These are phyloP conservation scores for Euglossa dilemma DNA, from an alignment of 1,140 invertebrate genomes.

Conservation along the genomic window DNA sequence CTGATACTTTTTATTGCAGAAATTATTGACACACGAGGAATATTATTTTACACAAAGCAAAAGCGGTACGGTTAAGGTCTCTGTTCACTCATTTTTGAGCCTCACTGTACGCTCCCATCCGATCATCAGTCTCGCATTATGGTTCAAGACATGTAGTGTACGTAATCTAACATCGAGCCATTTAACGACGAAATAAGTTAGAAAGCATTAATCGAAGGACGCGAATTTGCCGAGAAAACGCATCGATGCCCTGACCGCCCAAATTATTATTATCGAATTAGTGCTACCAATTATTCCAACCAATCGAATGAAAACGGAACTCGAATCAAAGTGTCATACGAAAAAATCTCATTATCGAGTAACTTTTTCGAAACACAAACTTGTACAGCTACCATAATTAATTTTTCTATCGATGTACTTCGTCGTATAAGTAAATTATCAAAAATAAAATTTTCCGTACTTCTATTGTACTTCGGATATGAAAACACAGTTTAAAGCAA, in stretches of 20 bases:
- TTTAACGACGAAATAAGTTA: constrained; percentile 24
- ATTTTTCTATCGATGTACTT: too few relatives aligned
- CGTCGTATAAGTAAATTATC: too few relatives aligned
- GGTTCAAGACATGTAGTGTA: neutral
- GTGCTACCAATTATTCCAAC: neutral
- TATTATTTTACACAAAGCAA: neutral
- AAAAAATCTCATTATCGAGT: too few relatives aligned
- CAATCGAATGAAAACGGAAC: too few relatives aligned
- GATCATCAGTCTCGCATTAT: constrained; percentile 18
- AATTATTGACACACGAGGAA: neutral
- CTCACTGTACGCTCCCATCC: constrained; percentile 20
- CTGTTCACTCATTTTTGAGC: constrained; percentile 2
- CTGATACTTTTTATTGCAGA: too few relatives aligned
- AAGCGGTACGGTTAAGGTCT: neutral
- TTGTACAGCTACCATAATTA: too few relatives aligned
- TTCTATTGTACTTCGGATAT: too few relatives aligned
- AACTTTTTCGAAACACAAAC: too few relatives aligned
- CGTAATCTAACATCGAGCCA: constrained; percentile 16
- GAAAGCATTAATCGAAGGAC: constrained; percentile 7
- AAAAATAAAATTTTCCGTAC: too few relatives aligned
- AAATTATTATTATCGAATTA: neutral
- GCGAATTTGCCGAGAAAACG: neutral
- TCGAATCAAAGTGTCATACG: too few relatives aligned
- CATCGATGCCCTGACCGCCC: too few relatives aligned
- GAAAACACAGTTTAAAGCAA: too few relatives aligned